Evolutionary conservation across 2,113 vertebrate species (phyloP).

Genomic region (Bos indicus): DNA sequence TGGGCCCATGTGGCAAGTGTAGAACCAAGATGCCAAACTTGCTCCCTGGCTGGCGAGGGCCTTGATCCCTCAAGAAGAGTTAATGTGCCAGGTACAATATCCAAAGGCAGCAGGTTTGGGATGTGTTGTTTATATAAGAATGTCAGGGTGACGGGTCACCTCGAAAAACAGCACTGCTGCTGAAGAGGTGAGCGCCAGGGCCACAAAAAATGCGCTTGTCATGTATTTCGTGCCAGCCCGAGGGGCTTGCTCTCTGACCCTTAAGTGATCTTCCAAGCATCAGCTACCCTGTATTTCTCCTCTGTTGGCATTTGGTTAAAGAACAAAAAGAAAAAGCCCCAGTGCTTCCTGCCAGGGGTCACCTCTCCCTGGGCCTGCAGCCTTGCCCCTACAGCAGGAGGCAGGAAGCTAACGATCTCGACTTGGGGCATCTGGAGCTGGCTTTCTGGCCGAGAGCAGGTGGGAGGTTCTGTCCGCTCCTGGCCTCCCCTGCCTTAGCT

Average conservation of each 20-base stretch:
- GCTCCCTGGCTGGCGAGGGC: not conserved
- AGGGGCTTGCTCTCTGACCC: not conserved
- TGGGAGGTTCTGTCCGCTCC: not conserved
- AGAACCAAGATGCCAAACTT: not conserved
- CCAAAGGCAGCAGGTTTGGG: not conserved
- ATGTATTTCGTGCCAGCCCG: not conserved
- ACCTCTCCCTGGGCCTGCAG: accelerated
- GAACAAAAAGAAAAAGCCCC: not conserved
- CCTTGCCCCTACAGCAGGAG: not conserved
- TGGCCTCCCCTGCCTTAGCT: not conserved
- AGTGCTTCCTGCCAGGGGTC: accelerated
- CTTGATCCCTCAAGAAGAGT: not conserved
- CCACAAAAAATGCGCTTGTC: accelerated
- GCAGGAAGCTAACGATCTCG: no score
- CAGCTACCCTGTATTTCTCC: not conserved
- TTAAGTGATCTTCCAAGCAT: not conserved
- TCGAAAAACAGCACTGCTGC: not conserved
- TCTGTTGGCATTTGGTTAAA: not conserved
- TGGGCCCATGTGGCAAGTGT: no score
- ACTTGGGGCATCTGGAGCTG: not conserved
- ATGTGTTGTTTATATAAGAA: not conserved
- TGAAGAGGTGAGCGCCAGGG: not conserved
- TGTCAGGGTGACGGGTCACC: not conserved
- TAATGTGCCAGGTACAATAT: not conserved
- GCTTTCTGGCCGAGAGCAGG: not conserved